Base-by-base conservation (phyloP, 1,140 invertebrate genomes). In the Listronotus oregonensis region DNA sequence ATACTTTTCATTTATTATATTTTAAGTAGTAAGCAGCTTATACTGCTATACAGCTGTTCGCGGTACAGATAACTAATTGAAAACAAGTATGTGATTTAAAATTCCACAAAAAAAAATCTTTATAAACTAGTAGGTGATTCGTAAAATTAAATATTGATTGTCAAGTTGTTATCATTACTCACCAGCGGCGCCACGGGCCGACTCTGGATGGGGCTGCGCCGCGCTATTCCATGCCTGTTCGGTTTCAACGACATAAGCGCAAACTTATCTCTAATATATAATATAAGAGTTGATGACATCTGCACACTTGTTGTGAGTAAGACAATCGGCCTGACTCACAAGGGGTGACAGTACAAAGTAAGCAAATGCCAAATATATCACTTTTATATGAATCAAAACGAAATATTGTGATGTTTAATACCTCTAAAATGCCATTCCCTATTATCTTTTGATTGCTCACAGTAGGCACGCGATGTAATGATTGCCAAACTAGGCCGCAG, bases 211-310 rank as follows among this genome's bases (percentile, higher is more conserved):
- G 77, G 34, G 71, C 76, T 76, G 77, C 74, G 76, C 76, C 72
- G 71, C 74, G 55, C 44, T 55, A 42, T 68, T 72, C 75, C 76
- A 77, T 73, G 71, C 77, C 77, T 78, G 76, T 76, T 78, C 72
- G 73, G 75, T 78, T 78, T 78, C 74, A 77, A 78, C 75, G 73
- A 75, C 73, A 77, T 78, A 72, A 78, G 76, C 73, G 75, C 77
- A 77, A 75, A 74, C 76, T 77, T 74, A 73, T 62, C 68, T 72
- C 66, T 72, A 73, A 68, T 72, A 63, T 60, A 61, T 63, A 67
- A 71, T 58, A 68, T 56, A 62, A 54, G 17, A 49, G 14, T 61
- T 63, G 6, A 39, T 60, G 40, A 55, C 46, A 42, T 51, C 58
- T 51, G 50, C 58, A 37, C 18, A 61, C 58, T 61, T 11, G 40